phyloP scores from a whole-genome alignment of 2,797 vertebrate genomes.

The Ciconia nigra region DNA sequence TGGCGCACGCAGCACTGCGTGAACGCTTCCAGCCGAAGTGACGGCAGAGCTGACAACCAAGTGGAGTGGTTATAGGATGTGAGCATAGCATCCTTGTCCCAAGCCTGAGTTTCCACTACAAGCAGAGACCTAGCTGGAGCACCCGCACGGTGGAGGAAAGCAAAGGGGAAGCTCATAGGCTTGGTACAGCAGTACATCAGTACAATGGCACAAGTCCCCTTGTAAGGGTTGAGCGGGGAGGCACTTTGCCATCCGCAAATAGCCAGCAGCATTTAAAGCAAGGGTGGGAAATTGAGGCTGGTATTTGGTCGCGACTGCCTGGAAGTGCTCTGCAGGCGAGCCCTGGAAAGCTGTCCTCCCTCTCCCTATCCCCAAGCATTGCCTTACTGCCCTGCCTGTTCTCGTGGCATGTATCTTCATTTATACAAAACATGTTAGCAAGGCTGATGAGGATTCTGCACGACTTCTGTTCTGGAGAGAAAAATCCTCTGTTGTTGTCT shows the following conservation, averaged over 20 bases:
- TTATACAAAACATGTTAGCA: neutral
- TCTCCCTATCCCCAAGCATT: neutral
- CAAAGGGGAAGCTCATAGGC: neutral
- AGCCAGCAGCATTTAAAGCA: neutral
- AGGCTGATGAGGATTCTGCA: constrained; percentile 6
- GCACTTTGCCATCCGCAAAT: neutral
- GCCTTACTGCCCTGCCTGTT: neutral
- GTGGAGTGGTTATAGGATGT: neutral
- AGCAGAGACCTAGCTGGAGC: neutral
- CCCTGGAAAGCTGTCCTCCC: neutral
- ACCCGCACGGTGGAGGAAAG: rapidly evolving
- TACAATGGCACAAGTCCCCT: rapidly evolving
- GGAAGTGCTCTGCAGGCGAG: neutral
- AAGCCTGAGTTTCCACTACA: neutral
- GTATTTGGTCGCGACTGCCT: neutral
- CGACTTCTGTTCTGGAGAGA: neutral
- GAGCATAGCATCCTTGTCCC: neutral
- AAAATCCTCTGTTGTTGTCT: constrained; percentile 40
- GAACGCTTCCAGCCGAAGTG: neutral
- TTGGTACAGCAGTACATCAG: neutral
- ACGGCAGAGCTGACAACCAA: neutral
- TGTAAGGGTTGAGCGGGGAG: neutral
- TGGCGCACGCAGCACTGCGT: rapidly evolving
- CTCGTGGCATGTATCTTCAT: neutral
- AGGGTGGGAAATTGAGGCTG: neutral